Evolutionary conservation across 2,888 invertebrate genomes (phyloP), one percentile per base, ranked within the genome.

Genomic region (Prenolepis imparis): DNA sequence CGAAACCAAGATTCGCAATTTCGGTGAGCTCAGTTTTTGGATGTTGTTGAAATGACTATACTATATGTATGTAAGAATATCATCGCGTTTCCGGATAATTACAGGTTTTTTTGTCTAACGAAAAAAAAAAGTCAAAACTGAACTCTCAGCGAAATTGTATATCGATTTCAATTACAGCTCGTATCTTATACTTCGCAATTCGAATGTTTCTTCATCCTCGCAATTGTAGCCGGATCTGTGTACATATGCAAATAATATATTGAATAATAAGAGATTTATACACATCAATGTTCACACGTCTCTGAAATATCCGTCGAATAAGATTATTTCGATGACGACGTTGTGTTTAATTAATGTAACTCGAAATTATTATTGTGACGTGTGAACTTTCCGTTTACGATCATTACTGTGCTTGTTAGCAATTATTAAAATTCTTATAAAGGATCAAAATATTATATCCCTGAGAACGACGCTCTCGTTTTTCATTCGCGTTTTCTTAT

Each of bases 391-490:
- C 39, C 8, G 5, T 73, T 73, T 72, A 52, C 18, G 36, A 28
- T 55, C 36, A 11, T 28, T 52, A 52, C 24, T 44, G 3, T 28
- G 11, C 15, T 18, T 3, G 21, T 8, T 32, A 28, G 8, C 41
- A 36, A 73, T 86, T 90, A 89, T 87, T 89, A 89, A 52, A 52
- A 82, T 74, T 78, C 41, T 21, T 77, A n/a, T n/a, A 85, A 52
- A 52, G 61, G 68, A 72, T 59, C 57, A 72, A 32, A 64, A 64
- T 61, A 61, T 64, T 66, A 67, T 61, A 83, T 84, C 86, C 82
- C 87, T 82, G 86, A 86, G 64, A 78, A 68, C 39, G 66, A 36
- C 57, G 72, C 36, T 67, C 55, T 63, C 55, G 44, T 59, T 81
- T 32, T 41, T 68, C 70, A 84, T 11, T 21, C 24, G 12, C n/a